A percentile compares a stretch with the other conserved stretches of the same genome.
These are phyloP conservation scores for Todiramphus saurophagus DNA, from an alignment of 2,113 vertebrate species.

Conservation along the genomic window DNA sequence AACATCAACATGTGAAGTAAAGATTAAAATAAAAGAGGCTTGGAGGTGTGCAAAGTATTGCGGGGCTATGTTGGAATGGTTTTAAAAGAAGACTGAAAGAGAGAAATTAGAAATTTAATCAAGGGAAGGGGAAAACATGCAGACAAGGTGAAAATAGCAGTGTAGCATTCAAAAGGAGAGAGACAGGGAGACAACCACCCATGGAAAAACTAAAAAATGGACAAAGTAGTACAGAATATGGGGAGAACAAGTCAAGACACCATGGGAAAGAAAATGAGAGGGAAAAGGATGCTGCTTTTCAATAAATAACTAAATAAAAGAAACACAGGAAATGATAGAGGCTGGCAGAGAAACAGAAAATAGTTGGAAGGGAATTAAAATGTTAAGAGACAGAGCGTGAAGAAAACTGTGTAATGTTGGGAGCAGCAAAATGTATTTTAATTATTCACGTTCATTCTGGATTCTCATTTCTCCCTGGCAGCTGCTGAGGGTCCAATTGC, in stretches of 20 bases:
- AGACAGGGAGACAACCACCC: background rate
- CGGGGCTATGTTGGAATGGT: background rate
- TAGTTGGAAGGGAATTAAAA: background rate
- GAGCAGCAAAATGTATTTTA: background rate
- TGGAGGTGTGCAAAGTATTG: background rate
- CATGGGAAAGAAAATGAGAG: background rate
- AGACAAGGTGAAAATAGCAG: background rate
- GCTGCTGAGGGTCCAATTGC: background rate
- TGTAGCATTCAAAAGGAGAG: background rate
- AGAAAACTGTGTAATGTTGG: background rate
- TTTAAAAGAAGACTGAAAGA: background rate
- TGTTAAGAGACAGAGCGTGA: background rate
- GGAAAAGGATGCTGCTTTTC: background rate
- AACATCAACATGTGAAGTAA: background rate
- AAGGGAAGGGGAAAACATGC: background rate
- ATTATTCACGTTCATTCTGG: conserved; percentile 35
- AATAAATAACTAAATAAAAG: background rate
- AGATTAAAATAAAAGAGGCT: background rate
- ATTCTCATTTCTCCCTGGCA: conserved; percentile 14
- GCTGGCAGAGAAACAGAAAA: background rate
- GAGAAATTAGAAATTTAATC: background rate
- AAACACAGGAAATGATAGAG: background rate
- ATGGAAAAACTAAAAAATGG: background rate
- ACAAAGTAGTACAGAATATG: background rate
- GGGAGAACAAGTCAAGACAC: background rate